Evolutionary conservation across 1,140 invertebrate genomes (phyloP), one percentile per base, ranked within the genome.

Genomic region (Theocolax elegans): DNA sequence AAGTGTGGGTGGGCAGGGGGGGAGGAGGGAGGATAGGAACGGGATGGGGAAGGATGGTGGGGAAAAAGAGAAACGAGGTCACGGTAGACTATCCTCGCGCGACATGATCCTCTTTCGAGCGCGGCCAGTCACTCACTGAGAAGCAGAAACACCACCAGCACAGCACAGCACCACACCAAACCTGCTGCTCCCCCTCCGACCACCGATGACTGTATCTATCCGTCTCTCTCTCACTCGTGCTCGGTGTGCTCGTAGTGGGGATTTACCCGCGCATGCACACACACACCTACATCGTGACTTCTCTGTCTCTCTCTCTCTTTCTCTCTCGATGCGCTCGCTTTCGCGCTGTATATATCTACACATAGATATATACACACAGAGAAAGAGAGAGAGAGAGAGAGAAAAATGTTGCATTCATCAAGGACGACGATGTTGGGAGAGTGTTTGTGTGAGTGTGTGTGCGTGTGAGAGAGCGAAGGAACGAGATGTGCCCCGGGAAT

Each of bases 51-150:
- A 40, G 15, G 35, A 40, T 35, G 35, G 27, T 17, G 3, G 35
- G 78, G 76, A 75, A 73, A 54, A 49, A 83, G 74, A 54, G 63
- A 83, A 83, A 83, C 79, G 80, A 76, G 82, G 82, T 82, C 80
- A 84, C 77, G 81, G 83, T 81, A 80, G 81, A 80, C 77, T 77
- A 82, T 12, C 46, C n/a, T 35, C 49, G 58, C 48, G 46, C 54
- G 56, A n/a, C n/a, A n/a, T n/a, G n/a, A 17, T 29, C 51, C 53
- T 58, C 13, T 9, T 29, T 9, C 51, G 44, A 46, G 46, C 44
- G 56, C 66, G 54, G 56, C 46, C 60, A 54, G 44, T 51, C 66
- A 29, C 56, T 68, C 21, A 68, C 66, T 68, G 56, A 60, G 3
- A 8, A 3, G n/a, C n/a, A n/a, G n/a, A n/a, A n/a, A n/a, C n/a